Evolutionary conservation across 2,797 vertebrate genomes (phyloP).

Genomic region (Stomatorhinus walkeri): DNA sequence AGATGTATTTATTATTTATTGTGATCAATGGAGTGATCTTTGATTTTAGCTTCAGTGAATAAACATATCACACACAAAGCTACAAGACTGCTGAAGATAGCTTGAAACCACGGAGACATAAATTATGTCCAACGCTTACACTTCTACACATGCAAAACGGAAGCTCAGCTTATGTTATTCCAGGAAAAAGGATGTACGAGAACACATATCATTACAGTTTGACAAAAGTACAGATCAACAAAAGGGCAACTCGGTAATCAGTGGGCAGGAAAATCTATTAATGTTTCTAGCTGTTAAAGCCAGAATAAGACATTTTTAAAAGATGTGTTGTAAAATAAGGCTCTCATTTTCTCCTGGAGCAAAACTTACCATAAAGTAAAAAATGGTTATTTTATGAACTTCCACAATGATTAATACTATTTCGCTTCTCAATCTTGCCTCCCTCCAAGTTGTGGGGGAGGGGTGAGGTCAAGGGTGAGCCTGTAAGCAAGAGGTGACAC

Average conservation of each 20-base stretch:
- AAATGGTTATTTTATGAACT: background rate
- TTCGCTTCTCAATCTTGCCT: background rate
- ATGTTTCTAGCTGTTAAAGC: background rate
- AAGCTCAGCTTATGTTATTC: background rate
- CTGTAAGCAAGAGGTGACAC: constrained; percentile 16
- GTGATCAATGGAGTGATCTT: background rate
- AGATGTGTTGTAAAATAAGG: background rate
- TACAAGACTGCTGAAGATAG: background rate
- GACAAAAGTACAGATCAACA: background rate
- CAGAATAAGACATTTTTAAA: background rate
- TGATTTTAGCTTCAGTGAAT: background rate
- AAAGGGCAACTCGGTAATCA: background rate
- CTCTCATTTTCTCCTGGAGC: background rate
- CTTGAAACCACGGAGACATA: background rate
- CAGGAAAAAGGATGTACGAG: background rate
- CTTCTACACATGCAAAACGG: constrained; percentile 15
- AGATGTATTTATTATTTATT: background rate
- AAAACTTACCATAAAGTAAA: background rate
- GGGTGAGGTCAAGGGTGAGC: background rate
- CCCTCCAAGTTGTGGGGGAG: background rate
- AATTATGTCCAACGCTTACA: constrained; percentile 3
- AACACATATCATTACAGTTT: constrained; percentile 5
- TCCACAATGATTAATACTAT: background rate
- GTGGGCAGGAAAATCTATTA: background rate
- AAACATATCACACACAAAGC: background rate